These are phyloP conservation scores for Colossoma macropomum DNA, from an alignment of 2,113 vertebrate species.

Conservation along the genomic window DNA sequence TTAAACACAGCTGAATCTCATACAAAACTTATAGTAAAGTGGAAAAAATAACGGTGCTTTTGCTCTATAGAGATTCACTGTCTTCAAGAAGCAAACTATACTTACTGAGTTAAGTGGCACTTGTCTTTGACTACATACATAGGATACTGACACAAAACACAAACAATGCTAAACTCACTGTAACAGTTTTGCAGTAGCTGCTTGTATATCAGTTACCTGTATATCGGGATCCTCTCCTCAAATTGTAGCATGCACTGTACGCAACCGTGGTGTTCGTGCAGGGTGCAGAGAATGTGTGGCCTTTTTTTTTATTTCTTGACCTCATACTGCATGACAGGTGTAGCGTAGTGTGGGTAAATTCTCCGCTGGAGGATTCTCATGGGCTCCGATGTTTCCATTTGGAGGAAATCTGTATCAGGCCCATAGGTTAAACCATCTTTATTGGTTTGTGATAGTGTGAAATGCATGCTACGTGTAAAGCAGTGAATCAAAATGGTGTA, in stretches of 20 bases:
- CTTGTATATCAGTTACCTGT: not conserved
- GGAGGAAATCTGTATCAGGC: not conserved
- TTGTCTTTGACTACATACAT: constrained; percentile 33
- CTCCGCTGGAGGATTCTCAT: constrained; percentile 20
- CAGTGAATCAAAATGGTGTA: constrained; percentile 37
- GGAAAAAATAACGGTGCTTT: constrained; percentile 41
- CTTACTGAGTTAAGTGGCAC: constrained; percentile 10
- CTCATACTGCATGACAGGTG: constrained; percentile 39
- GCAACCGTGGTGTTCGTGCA: not conserved
- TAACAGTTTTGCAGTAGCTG: not conserved
- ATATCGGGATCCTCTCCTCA: not conserved
- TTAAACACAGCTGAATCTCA: not conserved
- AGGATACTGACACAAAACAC: not conserved
- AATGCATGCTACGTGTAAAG: constrained; percentile 43
- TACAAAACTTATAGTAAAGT: constrained; percentile 34
- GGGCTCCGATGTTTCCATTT: constrained; percentile 25
- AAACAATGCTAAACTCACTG: not conserved
- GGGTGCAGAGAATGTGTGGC: not conserved
- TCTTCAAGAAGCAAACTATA: constrained; percentile 11
- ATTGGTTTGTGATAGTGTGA: constrained; percentile 24
- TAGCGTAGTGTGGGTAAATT: not conserved
- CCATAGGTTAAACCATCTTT: constrained; percentile 9
- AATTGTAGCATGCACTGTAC: constrained; percentile 41
- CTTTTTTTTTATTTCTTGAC: not conserved
- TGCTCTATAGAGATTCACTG: constrained; percentile 17